A percentile compares a stretch with the other conserved stretches of the same genome.
Conservation (phyloP, 64 coral and sea anemone genomes). For the Stichodactyla helianthus region DNA sequence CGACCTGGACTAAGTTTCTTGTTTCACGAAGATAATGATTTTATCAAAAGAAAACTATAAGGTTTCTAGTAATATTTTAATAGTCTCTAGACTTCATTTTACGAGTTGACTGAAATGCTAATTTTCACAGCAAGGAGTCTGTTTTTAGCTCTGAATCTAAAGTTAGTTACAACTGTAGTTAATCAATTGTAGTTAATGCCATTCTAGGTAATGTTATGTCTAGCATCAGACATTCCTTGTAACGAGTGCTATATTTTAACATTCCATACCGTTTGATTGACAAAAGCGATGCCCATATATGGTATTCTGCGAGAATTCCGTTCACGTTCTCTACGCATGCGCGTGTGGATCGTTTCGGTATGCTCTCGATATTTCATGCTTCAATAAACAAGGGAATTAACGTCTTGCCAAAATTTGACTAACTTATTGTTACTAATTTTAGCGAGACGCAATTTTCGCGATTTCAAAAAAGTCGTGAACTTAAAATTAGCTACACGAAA, state of each 20-base stretch:
- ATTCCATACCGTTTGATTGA: background rate
- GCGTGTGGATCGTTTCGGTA: background rate
- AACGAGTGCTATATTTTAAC: background rate
- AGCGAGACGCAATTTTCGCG: no score
- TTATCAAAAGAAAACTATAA: no score
- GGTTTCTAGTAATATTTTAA: no score
- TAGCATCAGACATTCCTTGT: background rate
- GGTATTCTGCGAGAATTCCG: background rate
- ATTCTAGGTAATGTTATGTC: background rate
- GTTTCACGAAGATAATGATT: no score
- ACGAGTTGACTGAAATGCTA: background rate
- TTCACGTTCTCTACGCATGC: background rate
- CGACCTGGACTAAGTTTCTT: no score
- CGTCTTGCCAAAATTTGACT: no score
- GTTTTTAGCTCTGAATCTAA: background rate
- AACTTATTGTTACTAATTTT: no score
- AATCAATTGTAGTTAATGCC: background rate
- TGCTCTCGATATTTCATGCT: no score
- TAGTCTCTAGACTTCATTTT: no score
- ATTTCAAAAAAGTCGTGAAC: no score
- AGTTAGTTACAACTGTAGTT: background rate
- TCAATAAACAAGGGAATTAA: no score
- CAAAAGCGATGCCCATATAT: background rate
- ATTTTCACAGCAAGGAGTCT: background rate
- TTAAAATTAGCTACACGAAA: no score